Evolutionary conservation across 2,888 invertebrate genomes (phyloP).

Genomic region (Watsonalla cultraria): DNA sequence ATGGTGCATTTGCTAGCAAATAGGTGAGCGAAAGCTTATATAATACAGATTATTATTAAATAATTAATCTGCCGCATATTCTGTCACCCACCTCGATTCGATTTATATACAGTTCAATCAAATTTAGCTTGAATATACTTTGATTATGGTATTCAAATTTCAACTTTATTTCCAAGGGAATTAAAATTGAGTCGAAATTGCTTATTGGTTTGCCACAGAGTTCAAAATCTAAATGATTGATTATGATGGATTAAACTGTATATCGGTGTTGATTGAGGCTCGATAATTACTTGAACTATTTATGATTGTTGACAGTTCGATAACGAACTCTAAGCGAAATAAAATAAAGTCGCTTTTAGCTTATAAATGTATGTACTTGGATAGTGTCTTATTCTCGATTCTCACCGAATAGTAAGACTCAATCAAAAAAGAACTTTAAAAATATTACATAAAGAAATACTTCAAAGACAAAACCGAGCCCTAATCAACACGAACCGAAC

Average conservation of each 20-base stretch:
- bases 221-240: no score
- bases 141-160: no score
- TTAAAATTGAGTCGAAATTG: not conserved
- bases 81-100: not conserved
- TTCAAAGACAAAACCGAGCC: not conserved
- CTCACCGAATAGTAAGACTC: no score
- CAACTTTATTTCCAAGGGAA: not conserved
- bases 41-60: not conserved
- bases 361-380: no score
- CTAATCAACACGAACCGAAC: not conserved
- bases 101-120: not conserved
- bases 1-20: not conserved
- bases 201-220: no score
- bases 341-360: no score
- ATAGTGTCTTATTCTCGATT: no score
- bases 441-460: not conserved
- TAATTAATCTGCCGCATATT: not conserved
- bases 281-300: no score
- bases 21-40: not conserved
- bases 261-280: not conserved
- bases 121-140: not conserved
- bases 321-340: no score
- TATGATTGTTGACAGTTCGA: no score
- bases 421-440: no score
- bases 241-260: not conserved